These are phyloP conservation scores for Decapterus maruadsi DNA, from an alignment of 2,797 vertebrate species.

Conservation along the genomic window DNA sequence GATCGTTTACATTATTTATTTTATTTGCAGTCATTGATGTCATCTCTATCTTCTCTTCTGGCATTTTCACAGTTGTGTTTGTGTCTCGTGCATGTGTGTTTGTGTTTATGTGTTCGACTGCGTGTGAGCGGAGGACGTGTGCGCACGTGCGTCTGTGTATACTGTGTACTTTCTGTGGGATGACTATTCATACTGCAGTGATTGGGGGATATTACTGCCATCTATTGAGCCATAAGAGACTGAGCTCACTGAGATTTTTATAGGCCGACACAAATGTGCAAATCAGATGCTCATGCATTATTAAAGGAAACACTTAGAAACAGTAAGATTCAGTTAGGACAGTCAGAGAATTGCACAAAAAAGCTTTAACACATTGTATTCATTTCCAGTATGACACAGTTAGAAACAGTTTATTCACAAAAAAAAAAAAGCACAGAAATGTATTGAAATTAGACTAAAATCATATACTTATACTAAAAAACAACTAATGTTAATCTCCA, in stretches of 20 bases:
- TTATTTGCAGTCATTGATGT: conserved; percentile 58
- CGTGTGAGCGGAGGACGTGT: conserved; percentile 20
- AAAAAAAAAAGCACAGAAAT: conserved; percentile 30
- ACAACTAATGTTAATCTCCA: neutral
- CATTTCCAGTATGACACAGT: conserved; percentile 20
- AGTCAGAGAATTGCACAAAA: conserved; percentile 27
- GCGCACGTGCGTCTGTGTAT: conserved; percentile 23
- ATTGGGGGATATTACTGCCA: conserved; percentile 90
- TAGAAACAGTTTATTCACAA: conserved; percentile 33
- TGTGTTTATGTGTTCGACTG: conserved; percentile 15
- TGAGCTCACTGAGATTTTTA: conserved; percentile 77
- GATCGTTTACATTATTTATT: conserved; percentile 53
- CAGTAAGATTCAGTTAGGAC: conserved; percentile 35
- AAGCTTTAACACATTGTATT: conserved; percentile 23
- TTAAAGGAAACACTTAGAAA: conserved; percentile 54
- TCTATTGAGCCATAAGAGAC: conserved; percentile 87
- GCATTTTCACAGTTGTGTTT: conserved; percentile 38
- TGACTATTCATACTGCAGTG: conserved; percentile 70
- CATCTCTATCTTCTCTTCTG: conserved; percentile 62
- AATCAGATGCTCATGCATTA: conserved; percentile 71
- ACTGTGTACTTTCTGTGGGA: conserved; percentile 58
- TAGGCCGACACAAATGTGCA: conserved; percentile 65
- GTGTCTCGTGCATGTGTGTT: conserved; percentile 11
- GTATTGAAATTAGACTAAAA: neutral
- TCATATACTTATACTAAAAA: neutral